A percentile compares a stretch with the other conserved stretches of the same genome.
These are phyloP conservation scores for Gobiocypris rarus DNA, from an alignment of 2,113 vertebrate species.

Conservation along the genomic window DNA sequence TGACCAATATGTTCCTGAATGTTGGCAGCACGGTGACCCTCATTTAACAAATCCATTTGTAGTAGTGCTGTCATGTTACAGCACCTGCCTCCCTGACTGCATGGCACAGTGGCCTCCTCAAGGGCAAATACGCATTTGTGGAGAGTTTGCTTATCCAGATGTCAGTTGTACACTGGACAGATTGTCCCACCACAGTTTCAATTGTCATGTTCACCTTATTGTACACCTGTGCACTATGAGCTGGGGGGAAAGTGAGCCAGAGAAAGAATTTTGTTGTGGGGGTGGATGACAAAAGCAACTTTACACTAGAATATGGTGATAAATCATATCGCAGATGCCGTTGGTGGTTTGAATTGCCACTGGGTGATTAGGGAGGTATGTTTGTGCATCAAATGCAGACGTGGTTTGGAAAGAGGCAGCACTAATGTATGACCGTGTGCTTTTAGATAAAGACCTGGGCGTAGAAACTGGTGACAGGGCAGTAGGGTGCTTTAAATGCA, in stretches of 20 bases:
- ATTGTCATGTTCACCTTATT: background rate
- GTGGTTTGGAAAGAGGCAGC: background rate
- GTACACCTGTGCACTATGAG: background rate
- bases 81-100: background rate
- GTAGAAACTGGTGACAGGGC: background rate
- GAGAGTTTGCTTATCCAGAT: background rate
- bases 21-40: background rate
- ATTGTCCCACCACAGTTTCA: background rate
- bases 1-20: constrained; percentile 17
- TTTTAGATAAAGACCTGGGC: background rate
- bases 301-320: background rate
- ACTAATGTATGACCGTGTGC: constrained; percentile 1
- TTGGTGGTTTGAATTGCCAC: background rate
- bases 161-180: background rate
- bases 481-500: background rate
- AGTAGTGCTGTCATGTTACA: constrained; percentile 1
- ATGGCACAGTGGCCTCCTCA: background rate
- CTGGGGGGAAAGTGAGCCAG: background rate
- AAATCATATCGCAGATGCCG: background rate
- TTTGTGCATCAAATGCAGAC: background rate
- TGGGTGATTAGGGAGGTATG: background rate
- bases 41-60: background rate
- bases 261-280: background rate
- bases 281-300: background rate
- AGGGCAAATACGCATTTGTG: background rate